These are phyloP conservation scores for Rhinogobio ventralis DNA, from an alignment of 2,797 vertebrate species.

Conservation along the genomic window DNA sequence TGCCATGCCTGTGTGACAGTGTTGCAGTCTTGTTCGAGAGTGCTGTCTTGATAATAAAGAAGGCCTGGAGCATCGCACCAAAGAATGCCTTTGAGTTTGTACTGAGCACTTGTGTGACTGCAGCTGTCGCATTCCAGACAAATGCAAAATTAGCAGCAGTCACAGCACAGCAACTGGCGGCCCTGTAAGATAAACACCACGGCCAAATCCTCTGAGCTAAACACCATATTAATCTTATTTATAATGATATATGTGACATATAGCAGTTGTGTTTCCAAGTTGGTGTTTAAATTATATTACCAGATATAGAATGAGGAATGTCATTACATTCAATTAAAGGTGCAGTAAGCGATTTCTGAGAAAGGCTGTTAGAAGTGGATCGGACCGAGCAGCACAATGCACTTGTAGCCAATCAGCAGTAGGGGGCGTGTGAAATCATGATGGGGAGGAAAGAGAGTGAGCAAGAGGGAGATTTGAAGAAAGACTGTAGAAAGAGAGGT, in stretches of 20 bases:
- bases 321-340: not conserved
- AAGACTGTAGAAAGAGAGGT: no score
- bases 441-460: no score
- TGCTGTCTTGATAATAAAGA: constrained; percentile 15
- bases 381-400: not conserved
- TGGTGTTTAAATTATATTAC: not conserved
- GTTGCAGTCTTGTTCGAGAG: not conserved
- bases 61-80: constrained; percentile 28
- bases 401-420: not conserved
- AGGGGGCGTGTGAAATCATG: no score
- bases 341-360: not conserved
- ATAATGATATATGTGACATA: constrained; percentile 2
- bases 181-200: constrained; percentile 1
- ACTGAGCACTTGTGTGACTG: constrained; percentile 26
- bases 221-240: constrained; percentile 5
- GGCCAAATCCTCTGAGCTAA: constrained; percentile 11
- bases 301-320: not conserved
- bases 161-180: constrained; percentile 12
- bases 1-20: not conserved
- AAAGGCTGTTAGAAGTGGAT: not conserved
- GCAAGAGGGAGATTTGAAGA: no score
- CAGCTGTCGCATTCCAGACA: constrained; percentile 54
- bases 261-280: constrained; percentile 1
- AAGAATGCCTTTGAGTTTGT: constrained; percentile 43
- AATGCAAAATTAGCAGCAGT: constrained; percentile 43